Conservation (phyloP, 2,888 invertebrate genomes). For the Ophion slaviceki region DNA sequence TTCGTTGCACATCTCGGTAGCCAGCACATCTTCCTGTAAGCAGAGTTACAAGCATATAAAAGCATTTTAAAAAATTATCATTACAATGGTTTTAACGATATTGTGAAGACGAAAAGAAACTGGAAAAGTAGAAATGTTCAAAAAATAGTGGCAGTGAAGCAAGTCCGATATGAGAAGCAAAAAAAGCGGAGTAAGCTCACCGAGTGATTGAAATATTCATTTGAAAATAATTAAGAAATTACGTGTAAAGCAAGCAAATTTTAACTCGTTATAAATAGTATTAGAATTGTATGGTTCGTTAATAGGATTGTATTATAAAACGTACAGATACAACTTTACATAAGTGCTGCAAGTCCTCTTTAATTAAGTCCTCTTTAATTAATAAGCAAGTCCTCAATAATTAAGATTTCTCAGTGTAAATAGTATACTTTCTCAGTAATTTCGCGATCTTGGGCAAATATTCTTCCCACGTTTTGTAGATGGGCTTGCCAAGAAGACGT, state of each 20-base stretch:
- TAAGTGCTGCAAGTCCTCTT: slow-evolving; percentile 5
- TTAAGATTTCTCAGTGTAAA: slow-evolving; percentile 9
- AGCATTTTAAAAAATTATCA: slow-evolving; percentile 2
- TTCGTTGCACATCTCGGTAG: background rate
- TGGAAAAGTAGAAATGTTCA: slow-evolving; percentile 5
- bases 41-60: slow-evolving; percentile 9
- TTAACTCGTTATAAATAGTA: background rate
- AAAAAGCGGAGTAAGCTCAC: slow-evolving; percentile 2
- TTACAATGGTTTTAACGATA: background rate
- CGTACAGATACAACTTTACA: slow-evolving; percentile 6
- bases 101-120: background rate
- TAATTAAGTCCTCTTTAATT: background rate
- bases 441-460: slow-evolving; percentile 4
- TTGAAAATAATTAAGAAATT: slow-evolving; percentile 25
- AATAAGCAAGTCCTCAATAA: background rate
- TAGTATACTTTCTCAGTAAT: slow-evolving; percentile 5
- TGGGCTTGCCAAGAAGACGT: slow-evolving; percentile 15
- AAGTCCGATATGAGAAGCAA: background rate
- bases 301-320: slow-evolving; percentile 3
- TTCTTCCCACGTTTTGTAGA: slow-evolving; percentile 15
- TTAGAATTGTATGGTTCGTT: background rate
- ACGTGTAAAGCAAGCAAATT: no score
- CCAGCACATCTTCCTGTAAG: background rate
- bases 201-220: slow-evolving; percentile 5
- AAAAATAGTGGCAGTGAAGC: background rate